Evolutionary conservation across 2,888 invertebrate species (phyloP).

Genomic region (Cephonodes hylas): DNA sequence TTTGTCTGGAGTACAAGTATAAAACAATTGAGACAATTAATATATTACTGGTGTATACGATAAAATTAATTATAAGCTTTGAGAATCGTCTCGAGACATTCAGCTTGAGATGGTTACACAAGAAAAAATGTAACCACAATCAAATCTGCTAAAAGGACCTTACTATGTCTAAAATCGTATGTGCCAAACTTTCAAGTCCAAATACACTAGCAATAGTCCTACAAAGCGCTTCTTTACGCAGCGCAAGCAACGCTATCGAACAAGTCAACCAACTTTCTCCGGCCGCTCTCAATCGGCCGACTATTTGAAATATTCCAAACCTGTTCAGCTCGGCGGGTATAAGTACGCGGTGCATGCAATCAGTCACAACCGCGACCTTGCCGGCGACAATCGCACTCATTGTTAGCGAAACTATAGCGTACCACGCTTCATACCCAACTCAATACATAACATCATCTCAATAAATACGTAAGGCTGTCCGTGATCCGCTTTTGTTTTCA

Average conservation of each 20-base stretch:
- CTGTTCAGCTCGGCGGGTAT: slow-evolving; percentile 15
- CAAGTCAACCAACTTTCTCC: slow-evolving; percentile 26
- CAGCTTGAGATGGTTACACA: no score
- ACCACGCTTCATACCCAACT: background rate
- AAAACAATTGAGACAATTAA: no score
- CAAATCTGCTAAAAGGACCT: no score
- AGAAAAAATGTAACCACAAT: no score
- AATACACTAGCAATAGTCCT: background rate
- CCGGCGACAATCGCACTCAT: slow-evolving; percentile 6
- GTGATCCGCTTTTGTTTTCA: background rate
- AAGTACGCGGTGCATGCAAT: slow-evolving; percentile 17
- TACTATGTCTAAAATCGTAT: background rate
- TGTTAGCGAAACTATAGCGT: slow-evolving; percentile 23
- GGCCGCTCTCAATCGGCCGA: slow-evolving; percentile 16
- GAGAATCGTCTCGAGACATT: no score
- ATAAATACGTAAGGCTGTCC: background rate
- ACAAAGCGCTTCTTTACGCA: background rate
- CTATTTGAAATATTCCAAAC: slow-evolving; percentile 16
- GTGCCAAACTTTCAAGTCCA: background rate
- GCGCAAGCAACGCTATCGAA: background rate
- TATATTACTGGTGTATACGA: no score
- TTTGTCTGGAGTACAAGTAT: no score
- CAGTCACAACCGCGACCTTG: slow-evolving; percentile 10
- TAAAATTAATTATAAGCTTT: no score
- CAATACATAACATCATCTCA: no score